phyloP scores from a whole-genome alignment of 2,113 vertebrate species.

The Osmerus mordax region DNA sequence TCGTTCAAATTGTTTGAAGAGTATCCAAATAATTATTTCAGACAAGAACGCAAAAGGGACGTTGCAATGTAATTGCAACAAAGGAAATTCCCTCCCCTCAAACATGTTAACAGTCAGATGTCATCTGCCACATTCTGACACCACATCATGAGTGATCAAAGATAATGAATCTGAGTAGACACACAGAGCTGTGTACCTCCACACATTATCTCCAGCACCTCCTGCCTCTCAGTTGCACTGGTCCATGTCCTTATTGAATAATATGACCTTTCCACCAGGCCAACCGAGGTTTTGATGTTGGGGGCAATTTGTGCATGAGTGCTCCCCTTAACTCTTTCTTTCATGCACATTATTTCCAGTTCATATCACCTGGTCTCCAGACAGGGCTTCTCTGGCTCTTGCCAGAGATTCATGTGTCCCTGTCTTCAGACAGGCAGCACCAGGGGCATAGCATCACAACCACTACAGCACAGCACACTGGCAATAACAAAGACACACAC shows the following conservation, averaged over 20 bases:
- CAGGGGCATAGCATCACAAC: slow-evolving; percentile 4
- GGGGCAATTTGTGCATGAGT: slow-evolving; percentile 68
- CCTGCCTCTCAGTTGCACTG: slow-evolving; percentile 42
- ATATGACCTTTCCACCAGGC: slow-evolving; percentile 71
- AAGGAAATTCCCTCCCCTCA: slow-evolving; percentile 47
- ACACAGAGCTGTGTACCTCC: slow-evolving; percentile 57
- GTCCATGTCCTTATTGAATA: slow-evolving; percentile 68
- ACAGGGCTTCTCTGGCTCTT: slow-evolving; percentile 48
- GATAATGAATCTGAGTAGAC: slow-evolving; percentile 62
- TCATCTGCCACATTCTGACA: slow-evolving; percentile 57
- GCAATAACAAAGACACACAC: slow-evolving; percentile 10
- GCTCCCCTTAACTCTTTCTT: slow-evolving; percentile 69
- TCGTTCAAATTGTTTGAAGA: slow-evolving; percentile 41
- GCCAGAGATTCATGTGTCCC: slow-evolving; percentile 50
- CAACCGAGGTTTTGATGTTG: slow-evolving; percentile 65
- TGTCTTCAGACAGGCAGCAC: slow-evolving; percentile 33
- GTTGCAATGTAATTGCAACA: slow-evolving; percentile 41
- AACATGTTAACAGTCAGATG: slow-evolving; percentile 56
- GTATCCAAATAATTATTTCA: slow-evolving; percentile 55
- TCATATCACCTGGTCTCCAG: slow-evolving; percentile 67
- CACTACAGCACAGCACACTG: slow-evolving; percentile 4
- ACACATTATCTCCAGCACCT: slow-evolving; percentile 49
- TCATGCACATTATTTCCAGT: slow-evolving; percentile 72
- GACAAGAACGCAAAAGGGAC: slow-evolving; percentile 50
- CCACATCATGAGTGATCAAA: slow-evolving; percentile 58